Evolutionary conservation across 2,797 vertebrate species (phyloP), one percentile per base, ranked within the genome.

Genomic region (Vespertilio murinus): DNA sequence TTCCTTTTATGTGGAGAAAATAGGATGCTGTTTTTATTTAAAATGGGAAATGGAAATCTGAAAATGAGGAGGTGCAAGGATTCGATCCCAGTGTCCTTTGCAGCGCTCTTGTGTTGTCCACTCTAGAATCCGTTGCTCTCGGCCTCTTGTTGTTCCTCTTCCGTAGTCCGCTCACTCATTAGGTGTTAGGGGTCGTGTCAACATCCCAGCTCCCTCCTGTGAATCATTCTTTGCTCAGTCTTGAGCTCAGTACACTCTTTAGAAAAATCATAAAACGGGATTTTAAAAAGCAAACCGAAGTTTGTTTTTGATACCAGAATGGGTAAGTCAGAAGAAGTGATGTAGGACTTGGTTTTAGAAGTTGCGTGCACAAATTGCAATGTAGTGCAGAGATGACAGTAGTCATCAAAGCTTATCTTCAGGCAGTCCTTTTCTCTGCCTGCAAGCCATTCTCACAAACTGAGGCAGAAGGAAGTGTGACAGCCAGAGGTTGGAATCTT

Each of bases 291-390:
- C 20, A 90, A 88, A 18, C 12, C 38, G 38, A 40, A 35, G 28
- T 73, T 97, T 65, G 18, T 12, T 85, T 95, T 90, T 45, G 9
- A 75, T 71, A 40, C 52, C 13, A 92, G 30, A 64, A 1, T n/a
- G 1, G 89, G 40, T 83, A 92, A 38, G 22, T 77, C 33, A 70
- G 45, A 70, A 81, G 2, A 79, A 47, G 8, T 49, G 91, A 56
- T 61, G 42, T 81, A 73, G 77, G 59, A 73, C 75, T 90, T 70
- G 13, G 84, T 79, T 84, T 92, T 93, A 91, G 61, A 96, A 87
- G 59, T 70, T 84, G 4, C 16, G 33, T 56, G 20, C 28, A 61
- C 20, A 65, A 22, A 56, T 86, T 83, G 22, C n/a, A 69, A 1
- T 1, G 54, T 52, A 88, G 47, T 77, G 93, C n/a, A 47, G 42